Conservation (phyloP, 30 jellyfish, hydroid and myxozoan species). For the Sanderia malayensis region DNA sequence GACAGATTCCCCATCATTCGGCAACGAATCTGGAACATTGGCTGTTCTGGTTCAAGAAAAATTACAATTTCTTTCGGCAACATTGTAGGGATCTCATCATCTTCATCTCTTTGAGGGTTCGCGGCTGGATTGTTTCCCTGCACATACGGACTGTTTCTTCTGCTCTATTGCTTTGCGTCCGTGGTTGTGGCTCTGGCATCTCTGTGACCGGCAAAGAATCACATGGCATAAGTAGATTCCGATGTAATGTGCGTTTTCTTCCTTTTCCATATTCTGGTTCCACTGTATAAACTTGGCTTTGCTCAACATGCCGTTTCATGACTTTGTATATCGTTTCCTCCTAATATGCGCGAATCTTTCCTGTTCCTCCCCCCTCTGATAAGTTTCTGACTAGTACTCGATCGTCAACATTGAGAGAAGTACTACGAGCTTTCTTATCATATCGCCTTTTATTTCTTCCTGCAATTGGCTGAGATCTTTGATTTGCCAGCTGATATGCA, state of each 20-base stretch:
- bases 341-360: constrained; percentile 16
- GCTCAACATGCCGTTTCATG: background rate
- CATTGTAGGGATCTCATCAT: background rate
- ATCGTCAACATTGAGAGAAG: constrained; percentile 4
- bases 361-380: constrained; percentile 5
- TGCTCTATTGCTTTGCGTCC: constrained; percentile 2
- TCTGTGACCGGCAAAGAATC: constrained; percentile 7
- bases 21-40: background rate
- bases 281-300: background rate
- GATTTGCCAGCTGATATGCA: constrained; percentile 11
- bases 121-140: constrained; percentile 4
- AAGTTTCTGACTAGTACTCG: constrained; percentile 8
- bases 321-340: constrained; percentile 13
- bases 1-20: background rate
- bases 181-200: constrained; percentile 4
- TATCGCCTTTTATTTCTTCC: background rate
- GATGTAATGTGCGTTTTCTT: background rate
- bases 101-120: constrained; percentile 1
- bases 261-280: background rate
- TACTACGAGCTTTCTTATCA: background rate
- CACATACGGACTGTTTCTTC: background rate
- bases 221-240: constrained; percentile 10
- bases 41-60: background rate
- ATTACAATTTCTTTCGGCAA: background rate
- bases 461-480: background rate